Conservation (phyloP, 2,113 vertebrate species). For the Mustelus asterias region DNA sequence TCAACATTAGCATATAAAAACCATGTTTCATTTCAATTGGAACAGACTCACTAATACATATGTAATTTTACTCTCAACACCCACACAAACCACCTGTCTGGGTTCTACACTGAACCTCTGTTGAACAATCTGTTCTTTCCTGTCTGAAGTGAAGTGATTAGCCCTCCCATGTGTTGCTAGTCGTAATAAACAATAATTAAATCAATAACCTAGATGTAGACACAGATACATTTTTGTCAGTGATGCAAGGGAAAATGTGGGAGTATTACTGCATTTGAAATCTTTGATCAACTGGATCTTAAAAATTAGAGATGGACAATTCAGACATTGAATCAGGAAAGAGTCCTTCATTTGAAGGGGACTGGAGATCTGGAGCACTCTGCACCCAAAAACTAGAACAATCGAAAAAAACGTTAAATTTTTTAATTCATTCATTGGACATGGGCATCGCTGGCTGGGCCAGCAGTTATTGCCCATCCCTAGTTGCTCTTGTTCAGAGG, state of each 20-base stretch:
- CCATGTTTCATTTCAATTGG: not conserved
- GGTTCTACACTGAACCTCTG: not conserved
- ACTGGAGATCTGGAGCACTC: not conserved
- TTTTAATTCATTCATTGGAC: no score
- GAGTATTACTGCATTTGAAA: not conserved
- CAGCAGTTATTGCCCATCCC: no score
- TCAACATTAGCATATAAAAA: constrained; percentile 26
- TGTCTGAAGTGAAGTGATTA: not conserved
- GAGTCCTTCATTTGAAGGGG: not conserved
- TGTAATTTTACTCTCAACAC: not conserved
- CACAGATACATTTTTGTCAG: not conserved
- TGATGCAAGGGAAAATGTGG: not conserved
- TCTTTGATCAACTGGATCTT: not conserved
- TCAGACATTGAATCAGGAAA: not conserved
- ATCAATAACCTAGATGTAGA: not conserved
- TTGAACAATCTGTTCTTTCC: not conserved
- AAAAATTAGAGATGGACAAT: not conserved
- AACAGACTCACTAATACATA: not conserved
- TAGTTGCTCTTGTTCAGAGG: no score
- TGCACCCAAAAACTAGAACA: not conserved
- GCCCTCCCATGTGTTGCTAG: not conserved
- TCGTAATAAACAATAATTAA: not conserved
- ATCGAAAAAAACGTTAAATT: no score
- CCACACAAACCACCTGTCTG: constrained; percentile 8
- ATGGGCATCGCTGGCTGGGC: no score